Conservation (phyloP, 1,140 invertebrate genomes). For the Ptiloglossa arizonensis region DNA sequence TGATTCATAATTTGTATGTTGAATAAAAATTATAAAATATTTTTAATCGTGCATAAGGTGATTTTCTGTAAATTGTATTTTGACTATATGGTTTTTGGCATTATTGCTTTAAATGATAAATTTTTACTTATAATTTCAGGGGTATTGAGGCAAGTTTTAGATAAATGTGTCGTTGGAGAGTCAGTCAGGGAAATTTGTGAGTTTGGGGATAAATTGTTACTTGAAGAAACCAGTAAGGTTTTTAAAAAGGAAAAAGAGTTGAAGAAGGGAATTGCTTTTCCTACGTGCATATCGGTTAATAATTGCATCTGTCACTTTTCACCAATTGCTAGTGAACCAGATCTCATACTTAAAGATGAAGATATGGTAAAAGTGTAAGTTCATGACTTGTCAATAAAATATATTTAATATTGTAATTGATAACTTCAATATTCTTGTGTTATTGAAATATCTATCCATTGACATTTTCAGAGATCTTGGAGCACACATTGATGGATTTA, state of each 20-base stretch:
- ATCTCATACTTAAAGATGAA: conserved; percentile 93
- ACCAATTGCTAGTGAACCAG: conserved; percentile 95
- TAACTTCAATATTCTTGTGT: not conserved
- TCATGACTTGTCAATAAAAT: not conserved
- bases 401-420: not conserved
- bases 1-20: not conserved
- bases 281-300: conserved; percentile 98
- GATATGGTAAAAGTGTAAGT: conserved; percentile 99
- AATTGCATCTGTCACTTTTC: conserved; percentile 99
- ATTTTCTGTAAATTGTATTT: not conserved
- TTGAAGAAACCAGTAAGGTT: conserved; percentile 96
- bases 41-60: conserved; percentile 2
- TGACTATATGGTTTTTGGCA: not conserved
- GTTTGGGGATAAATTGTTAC: conserved; percentile 93
- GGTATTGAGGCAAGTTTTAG: conserved; percentile 93
- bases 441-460: conserved; percentile 4
- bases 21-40: conserved; percentile 8
- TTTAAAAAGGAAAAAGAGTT: conserved; percentile 99
- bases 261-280: conserved; percentile 99
- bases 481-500: conserved; percentile 99
- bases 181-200: conserved; percentile 96
- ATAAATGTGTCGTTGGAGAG: conserved; percentile 92
- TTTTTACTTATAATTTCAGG: conserved; percentile 83
- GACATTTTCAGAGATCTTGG: conserved; percentile 93
- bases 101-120: not conserved